Percentiles rank a stretch among this genome's conserved stretches.
Conservation (phyloP, 2,113 vertebrate species). For the Pipra filicauda region DNA sequence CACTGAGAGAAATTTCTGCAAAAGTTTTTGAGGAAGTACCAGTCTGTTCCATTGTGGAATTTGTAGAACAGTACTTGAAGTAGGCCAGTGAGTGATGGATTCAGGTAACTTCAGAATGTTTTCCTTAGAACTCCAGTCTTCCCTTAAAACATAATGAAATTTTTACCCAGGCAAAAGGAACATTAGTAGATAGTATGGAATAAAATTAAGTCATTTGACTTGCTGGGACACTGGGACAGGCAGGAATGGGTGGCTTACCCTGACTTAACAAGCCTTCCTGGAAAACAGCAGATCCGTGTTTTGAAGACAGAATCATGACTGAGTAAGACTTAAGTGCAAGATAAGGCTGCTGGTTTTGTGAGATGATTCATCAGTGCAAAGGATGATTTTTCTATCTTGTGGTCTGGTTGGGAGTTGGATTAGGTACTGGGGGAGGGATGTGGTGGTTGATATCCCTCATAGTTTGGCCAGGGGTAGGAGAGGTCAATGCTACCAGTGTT, state of each 20-base stretch:
- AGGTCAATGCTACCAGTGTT: not conserved
- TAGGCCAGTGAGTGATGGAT: not conserved
- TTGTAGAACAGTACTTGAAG: not conserved
- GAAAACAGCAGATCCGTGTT: not conserved
- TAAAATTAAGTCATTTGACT: not conserved
- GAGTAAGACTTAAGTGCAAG: not conserved
- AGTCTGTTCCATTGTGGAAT: fast-evolving
- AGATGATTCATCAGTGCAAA: not conserved
- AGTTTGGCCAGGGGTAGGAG: not conserved
- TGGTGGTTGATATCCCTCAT: not conserved
- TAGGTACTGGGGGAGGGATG: not conserved
- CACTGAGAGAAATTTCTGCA: not conserved
- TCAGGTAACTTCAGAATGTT: not conserved
- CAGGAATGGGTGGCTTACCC: not conserved
- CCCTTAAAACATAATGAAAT: not conserved
- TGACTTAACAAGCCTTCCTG: not conserved
- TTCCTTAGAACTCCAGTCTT: not conserved
- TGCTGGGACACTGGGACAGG: not conserved
- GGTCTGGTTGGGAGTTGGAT: not conserved
- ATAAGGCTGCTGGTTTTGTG: not conserved
- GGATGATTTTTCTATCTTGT: not conserved
- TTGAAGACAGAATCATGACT: not conserved
- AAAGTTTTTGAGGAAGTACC: not conserved
- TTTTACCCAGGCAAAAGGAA: not conserved
- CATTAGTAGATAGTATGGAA: not conserved